A percentile compares a stretch with the other conserved stretches of the same genome.
Evolutionary conservation across 2,888 invertebrate genomes (phyloP).

Genomic region (Agrochola litura): DNA sequence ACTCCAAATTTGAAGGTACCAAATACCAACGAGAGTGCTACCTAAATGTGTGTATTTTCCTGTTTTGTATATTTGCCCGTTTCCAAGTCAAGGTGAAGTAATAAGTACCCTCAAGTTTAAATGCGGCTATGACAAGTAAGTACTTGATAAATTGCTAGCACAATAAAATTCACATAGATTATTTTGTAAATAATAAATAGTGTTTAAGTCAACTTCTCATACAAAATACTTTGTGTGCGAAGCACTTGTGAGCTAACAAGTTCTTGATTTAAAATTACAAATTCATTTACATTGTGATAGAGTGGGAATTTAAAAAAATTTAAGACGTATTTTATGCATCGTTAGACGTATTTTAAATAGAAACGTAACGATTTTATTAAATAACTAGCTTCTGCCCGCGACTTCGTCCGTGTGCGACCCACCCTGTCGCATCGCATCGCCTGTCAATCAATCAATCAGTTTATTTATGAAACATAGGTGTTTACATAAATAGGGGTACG

Average conservation of each 20-base stretch:
- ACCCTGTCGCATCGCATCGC: too few relatives aligned
- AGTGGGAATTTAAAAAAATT: neutral
- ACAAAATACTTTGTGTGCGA: constrained; percentile 15
- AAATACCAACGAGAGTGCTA: neutral
- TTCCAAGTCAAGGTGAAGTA: constrained; percentile 38
- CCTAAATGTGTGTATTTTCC: neutral
- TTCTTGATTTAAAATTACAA: constrained; percentile 5
- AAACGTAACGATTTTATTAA: too few relatives aligned
- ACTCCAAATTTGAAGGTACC: neutral
- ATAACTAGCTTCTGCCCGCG: too few relatives aligned
- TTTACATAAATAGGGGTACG: too few relatives aligned
- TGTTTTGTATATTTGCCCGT: constrained; percentile 18
- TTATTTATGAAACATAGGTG: too few relatives aligned
- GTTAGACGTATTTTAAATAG: too few relatives aligned
- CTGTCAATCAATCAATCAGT: too few relatives aligned
- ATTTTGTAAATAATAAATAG: constrained; percentile 42
- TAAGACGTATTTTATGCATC: neutral
- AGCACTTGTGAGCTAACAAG: constrained; percentile 21
- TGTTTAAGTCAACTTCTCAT: constrained; percentile 9
- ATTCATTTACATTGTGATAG: neutral
- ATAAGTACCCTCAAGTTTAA: constrained; percentile 19
- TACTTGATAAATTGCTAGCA: constrained; percentile 7
- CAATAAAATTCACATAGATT: constrained; percentile 17
- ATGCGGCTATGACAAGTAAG: constrained; percentile 5
- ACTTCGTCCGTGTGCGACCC: too few relatives aligned